These are phyloP conservation scores for Eupeodes latifasciatus DNA, from an alignment of 2,888 invertebrate genomes.

Conservation along the genomic window DNA sequence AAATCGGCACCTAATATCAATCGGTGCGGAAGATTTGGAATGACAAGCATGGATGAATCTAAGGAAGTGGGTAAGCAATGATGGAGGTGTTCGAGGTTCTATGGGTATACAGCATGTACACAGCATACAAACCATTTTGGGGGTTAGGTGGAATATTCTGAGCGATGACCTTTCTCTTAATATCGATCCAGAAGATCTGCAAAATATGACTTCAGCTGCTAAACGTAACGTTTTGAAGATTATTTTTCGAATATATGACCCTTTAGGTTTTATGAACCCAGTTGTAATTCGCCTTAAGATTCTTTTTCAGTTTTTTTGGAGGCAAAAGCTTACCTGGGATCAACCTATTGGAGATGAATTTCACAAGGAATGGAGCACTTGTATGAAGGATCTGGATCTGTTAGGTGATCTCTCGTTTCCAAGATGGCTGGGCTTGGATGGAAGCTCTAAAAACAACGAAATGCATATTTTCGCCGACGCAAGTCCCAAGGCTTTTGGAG, in stretches of 20 bases:
- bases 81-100: neutral
- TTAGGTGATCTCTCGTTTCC: neutral
- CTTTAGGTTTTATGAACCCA: neutral
- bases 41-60: slow-evolving; percentile 21
- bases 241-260: slow-evolving; percentile 11
- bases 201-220: neutral
- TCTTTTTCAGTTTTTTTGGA: slow-evolving; percentile 23
- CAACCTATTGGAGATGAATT: slow-evolving; percentile 7
- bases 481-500: slow-evolving; percentile 35
- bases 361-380: slow-evolving; percentile 17
- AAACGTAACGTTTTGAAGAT: slow-evolving; percentile 16
- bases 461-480: slow-evolving; percentile 33
- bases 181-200: slow-evolving; percentile 3
- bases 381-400: slow-evolving; percentile 2
- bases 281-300: slow-evolving; percentile 27
- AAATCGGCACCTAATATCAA: no score
- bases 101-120: neutral
- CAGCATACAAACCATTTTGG: slow-evolving; percentile 21
- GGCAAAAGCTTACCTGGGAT: slow-evolving; percentile 6
- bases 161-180: slow-evolving; percentile 4
- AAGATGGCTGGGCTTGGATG: slow-evolving; percentile 2
- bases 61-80: slow-evolving; percentile 27
- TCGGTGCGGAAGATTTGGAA: no score
- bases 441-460: neutral
- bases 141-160: neutral